phyloP scores from a whole-genome alignment of 1,140 invertebrate genomes.

The Littorina saxatilis region DNA sequence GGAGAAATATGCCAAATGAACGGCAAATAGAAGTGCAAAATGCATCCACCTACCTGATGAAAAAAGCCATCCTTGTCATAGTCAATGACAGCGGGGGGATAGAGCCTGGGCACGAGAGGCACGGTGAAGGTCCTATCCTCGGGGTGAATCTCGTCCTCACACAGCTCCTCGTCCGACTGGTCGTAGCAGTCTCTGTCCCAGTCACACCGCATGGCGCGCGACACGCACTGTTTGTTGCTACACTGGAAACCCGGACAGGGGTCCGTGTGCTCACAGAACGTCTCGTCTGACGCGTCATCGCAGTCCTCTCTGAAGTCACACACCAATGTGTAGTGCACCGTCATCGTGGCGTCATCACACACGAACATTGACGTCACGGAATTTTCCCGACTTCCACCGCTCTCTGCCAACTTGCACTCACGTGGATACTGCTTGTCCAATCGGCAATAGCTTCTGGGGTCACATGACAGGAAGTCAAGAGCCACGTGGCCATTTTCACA shows the following conservation, averaged over 20 bases:
- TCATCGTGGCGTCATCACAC: constrained; percentile 7
- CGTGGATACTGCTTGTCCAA: background rate
- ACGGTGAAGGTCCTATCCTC: background rate
- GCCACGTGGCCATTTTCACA: constrained; percentile 10
- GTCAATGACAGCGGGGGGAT: background rate
- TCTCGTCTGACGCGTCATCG: constrained; percentile 21
- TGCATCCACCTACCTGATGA: background rate
- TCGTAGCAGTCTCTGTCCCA: constrained; percentile 18
- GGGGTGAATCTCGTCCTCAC: background rate
- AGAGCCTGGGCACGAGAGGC: background rate
- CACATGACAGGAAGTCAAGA: constrained; percentile 19
- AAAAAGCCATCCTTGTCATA: no score
- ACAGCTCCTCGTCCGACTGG: background rate
- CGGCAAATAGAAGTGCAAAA: no score
- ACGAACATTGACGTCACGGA: background rate
- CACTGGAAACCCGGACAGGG: background rate
- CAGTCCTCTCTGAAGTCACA: constrained; percentile 36
- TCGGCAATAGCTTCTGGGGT: constrained; percentile 8
- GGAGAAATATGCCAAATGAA: no score
- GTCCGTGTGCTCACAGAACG: background rate
- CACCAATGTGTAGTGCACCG: constrained; percentile 5
- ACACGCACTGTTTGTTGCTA: constrained; percentile 7
- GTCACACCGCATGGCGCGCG: background rate
- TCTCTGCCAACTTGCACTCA: background rate
- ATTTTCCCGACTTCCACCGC: background rate